Percentiles rank a stretch among this genome's conserved stretches.
Evolutionary conservation across 92 coral and sea anemone genomes (phyloP).

Genomic region (Parazoanthus swiftii): DNA sequence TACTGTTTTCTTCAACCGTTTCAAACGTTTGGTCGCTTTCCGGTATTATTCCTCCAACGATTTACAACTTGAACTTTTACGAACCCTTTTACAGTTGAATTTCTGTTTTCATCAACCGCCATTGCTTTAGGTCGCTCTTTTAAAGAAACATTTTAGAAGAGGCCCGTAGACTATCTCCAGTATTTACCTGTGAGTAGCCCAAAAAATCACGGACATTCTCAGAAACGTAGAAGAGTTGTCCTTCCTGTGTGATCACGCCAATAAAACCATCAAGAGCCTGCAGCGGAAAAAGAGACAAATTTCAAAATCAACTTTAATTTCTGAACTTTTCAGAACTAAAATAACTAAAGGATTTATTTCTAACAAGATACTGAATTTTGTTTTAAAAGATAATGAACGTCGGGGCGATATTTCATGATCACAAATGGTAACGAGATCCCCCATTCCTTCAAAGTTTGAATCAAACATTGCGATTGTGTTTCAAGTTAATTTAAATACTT

Average conservation of each 20-base stretch:
- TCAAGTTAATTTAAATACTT: too few species aligned
- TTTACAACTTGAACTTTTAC: not conserved
- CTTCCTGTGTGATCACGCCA: conserved; percentile 93
- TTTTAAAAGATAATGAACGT: too few species aligned
- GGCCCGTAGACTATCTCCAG: not conserved
- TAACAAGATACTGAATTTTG: not conserved
- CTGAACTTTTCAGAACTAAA: not conserved
- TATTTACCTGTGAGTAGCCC: conserved; percentile 91
- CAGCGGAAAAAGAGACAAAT: not conserved
- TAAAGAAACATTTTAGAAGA: not conserved
- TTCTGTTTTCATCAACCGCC: not conserved
- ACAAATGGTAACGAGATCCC: not conserved
- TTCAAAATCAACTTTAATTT: not conserved
- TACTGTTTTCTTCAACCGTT: too few species aligned
- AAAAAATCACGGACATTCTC: conserved; percentile 97
- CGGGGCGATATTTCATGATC: not conserved
- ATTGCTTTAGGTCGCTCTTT: not conserved
- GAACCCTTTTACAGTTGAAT: not conserved
- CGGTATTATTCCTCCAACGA: not conserved
- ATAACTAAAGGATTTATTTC: not conserved
- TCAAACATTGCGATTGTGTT: too few species aligned
- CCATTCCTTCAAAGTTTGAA: not conserved
- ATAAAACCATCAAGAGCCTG: conserved; percentile 99
- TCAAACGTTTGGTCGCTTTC: not conserved
- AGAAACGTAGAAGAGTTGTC: conserved; percentile 97